Evolutionary conservation across 2,888 invertebrate genomes (phyloP).

Genomic region (Zele albiditarsus): DNA sequence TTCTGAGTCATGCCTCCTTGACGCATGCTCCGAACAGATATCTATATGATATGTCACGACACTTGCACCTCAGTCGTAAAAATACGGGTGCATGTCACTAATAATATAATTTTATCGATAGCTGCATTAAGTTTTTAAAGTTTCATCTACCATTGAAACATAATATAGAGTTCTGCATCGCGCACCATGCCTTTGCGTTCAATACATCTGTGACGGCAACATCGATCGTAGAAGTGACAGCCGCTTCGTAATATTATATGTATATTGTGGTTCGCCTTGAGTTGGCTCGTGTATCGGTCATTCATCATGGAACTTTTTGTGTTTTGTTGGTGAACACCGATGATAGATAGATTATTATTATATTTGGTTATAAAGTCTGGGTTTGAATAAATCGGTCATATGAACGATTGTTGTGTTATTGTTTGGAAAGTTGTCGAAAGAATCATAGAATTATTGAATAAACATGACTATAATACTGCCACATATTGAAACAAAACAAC

Average conservation of each 20-base stretch:
- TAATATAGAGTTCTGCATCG: background rate
- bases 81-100: background rate
- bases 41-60: background rate
- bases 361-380: no score
- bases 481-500: no score
- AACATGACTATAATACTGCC: no score
- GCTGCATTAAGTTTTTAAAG: no score
- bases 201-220: conserved; percentile 44
- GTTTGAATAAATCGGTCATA: no score
- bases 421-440: no score
- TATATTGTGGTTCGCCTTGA: background rate
- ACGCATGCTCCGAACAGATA: background rate
- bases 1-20: background rate
- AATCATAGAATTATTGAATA: no score
- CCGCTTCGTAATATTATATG: background rate
- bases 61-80: conserved; percentile 17
- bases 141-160: background rate
- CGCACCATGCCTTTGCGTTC: conserved; percentile 20
- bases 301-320: background rate
- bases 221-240: conserved; percentile 46
- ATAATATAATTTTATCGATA: no score
- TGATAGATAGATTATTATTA: background rate
- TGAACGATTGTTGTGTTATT: no score
- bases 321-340: background rate
- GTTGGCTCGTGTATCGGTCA: background rate